Base-by-base conservation (phyloP, 35 echinoderm and acorn worm genomes). In the Eucidaris tribuloides region DNA sequence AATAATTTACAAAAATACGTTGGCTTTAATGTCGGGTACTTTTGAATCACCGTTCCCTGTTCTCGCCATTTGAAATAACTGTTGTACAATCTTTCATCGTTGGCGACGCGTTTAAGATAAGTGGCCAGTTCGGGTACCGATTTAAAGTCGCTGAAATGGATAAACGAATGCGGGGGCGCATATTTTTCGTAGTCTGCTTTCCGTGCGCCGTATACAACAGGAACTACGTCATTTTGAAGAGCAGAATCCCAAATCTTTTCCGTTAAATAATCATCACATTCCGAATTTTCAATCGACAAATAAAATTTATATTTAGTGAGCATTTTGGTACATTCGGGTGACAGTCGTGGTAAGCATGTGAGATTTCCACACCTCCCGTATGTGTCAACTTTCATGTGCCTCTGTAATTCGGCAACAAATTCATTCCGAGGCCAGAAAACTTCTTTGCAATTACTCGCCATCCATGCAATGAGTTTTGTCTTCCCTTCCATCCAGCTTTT, bases 341-440 rank as follows among this genome's bases (percentile, higher is more conserved):
- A 89, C 3, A 93, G 68, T 33, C 86, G 64, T 25, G 85, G 85
- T 13, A 83, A 45, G 46, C 91, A 93, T 2, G 91, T 83, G 17
- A 93, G 57, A 23, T 93, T 88, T 1, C 85, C 86, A 62, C 91
- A 93, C 19, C 82, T 81, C 29, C 86, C 91, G 36, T 84, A 88
- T 2, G 71, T 84, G 35, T 93, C 91, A 17, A 93, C 38, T 7
- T 57, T 38, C 35, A 93, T 62, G 46, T 88, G 74, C 30, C 79
- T 41, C 55, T 77, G 55, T 29, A 93, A 37, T 24, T 82, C 80
- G 54, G 61, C 14, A 22, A 93, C 71, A 35, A 84, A 93, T 30
- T 93, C 91, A 63, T 83, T 83, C 24, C 91, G 79, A 2, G 91
- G 91, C 91, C 91, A 93, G 71, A 88, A 93, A 15, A 88, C 91